Percentiles rank a stretch among this genome's conserved stretches.
Evolutionary conservation across 2,888 invertebrate genomes (phyloP).

Genomic region (Elmis aenea): DNA sequence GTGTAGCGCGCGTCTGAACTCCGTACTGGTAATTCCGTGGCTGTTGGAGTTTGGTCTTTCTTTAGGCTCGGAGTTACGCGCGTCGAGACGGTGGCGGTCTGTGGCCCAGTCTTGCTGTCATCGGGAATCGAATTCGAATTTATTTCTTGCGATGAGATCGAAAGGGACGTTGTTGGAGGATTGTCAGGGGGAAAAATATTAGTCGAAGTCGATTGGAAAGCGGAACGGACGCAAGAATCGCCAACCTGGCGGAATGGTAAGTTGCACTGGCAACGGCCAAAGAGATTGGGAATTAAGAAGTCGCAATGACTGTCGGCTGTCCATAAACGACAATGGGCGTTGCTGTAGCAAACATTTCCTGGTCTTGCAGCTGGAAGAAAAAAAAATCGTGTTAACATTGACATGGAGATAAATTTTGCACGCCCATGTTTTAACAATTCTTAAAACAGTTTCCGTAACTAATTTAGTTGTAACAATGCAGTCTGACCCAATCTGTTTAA

Average conservation of each 20-base stretch:
- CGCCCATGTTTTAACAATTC: too few relatives aligned
- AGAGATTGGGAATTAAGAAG: conserved; percentile 82
- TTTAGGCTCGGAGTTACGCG: conserved; percentile 5
- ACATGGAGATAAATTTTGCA: too few relatives aligned
- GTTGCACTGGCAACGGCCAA: conserved; percentile 82
- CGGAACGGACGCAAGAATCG: conserved; percentile 56
- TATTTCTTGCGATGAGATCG: conserved; percentile 27
- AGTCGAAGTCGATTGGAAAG: conserved; percentile 39
- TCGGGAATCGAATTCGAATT: conserved; percentile 34
- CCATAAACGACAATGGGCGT: conserved; percentile 82
- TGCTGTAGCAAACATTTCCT: conserved; percentile 84
- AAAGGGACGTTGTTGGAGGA: conserved; percentile 27
- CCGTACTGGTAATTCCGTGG: conserved; percentile 11
- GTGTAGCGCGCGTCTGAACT: conserved; percentile 2
- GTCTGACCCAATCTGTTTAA: too few relatives aligned
- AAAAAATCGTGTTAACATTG: too few relatives aligned
- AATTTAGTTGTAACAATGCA: too few relatives aligned
- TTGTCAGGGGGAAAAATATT: conserved; percentile 9
- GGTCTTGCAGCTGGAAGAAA: conserved; percentile 72
- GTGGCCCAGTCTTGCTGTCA: conserved; percentile 30
- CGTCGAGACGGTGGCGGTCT: conserved; percentile 5
- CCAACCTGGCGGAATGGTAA: conserved; percentile 60
- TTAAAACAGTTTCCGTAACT: too few relatives aligned
- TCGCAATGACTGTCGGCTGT: conserved; percentile 81
- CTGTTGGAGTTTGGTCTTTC: conserved; percentile 10